Percentiles rank a stretch among this genome's conserved stretches.
Conservation (phyloP, 2,888 invertebrate genomes). For the Orthonychiurus folsomi region DNA sequence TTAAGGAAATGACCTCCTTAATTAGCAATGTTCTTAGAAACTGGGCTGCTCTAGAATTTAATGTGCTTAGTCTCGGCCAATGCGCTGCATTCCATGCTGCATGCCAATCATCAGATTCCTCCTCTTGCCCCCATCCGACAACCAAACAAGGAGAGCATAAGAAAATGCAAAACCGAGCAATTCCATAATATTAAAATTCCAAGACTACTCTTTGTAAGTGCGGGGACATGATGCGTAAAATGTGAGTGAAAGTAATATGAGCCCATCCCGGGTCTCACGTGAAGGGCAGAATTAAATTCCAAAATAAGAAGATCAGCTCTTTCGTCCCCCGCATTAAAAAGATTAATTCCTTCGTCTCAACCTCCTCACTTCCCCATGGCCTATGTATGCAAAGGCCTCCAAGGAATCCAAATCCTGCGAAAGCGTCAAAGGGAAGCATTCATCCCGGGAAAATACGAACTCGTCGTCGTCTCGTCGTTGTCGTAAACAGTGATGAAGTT, state of each 20-base stretch:
- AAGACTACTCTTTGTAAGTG: neutral
- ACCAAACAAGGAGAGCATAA: too few species aligned
- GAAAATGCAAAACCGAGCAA: too few species aligned
- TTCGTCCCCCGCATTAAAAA: neutral
- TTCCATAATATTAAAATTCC: neutral
- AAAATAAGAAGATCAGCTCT: neutral
- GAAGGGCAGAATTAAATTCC: neutral
- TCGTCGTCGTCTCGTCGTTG: too few species aligned
- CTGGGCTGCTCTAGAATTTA: too few species aligned
- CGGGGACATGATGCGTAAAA: neutral
- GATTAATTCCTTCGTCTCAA: neutral
- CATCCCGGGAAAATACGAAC: neutral
- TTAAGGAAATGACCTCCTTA: too few species aligned
- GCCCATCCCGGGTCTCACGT: neutral
- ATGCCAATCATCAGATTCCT: neutral
- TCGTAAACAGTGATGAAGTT: neutral
- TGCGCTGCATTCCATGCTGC: neutral
- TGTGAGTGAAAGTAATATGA: neutral
- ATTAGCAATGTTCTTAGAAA: too few species aligned
- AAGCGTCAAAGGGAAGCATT: neutral
- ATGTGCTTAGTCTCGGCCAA: neutral
- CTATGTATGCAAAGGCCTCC: too few species aligned
- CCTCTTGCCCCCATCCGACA: too few species aligned
- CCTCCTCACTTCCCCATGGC: neutral
- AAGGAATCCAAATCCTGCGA: neutral